Conservation (phyloP, 2,113 vertebrate genomes). For the Lasiurus cinereus region DNA sequence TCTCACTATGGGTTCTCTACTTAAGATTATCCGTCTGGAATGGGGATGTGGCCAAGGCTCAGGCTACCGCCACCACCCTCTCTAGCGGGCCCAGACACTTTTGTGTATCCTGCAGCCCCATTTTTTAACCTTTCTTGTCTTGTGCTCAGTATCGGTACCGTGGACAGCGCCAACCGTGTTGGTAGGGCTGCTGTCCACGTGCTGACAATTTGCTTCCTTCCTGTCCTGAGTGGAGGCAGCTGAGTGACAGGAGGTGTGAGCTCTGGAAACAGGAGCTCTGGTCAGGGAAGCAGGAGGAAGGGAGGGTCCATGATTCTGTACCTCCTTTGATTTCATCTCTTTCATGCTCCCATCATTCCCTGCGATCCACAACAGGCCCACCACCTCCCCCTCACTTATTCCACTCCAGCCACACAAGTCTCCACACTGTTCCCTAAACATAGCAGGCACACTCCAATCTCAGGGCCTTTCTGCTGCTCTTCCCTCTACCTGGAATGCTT, state of each 20-base stretch:
- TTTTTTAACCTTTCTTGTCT: background rate
- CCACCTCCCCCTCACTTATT: background rate
- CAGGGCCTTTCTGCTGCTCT: background rate
- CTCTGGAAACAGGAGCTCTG: background rate
- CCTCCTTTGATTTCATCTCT: background rate
- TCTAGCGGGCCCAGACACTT: slow-evolving; percentile 4
- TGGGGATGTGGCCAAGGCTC: background rate
- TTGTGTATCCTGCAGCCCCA: background rate
- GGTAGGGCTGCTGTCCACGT: slow-evolving; percentile 80
- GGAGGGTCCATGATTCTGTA: slow-evolving; percentile 45
- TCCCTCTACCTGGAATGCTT: background rate
- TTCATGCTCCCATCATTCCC: background rate
- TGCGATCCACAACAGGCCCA: background rate
- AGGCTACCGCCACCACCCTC: background rate
- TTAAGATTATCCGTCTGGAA: slow-evolving; percentile 87
- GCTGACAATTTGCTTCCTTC: background rate
- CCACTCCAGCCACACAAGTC: background rate
- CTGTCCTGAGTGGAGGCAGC: fast-evolving
- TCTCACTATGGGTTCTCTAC: slow-evolving; percentile 90
- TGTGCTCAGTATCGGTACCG: slow-evolving; percentile 83
- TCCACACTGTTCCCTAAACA: background rate
- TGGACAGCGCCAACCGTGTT: slow-evolving; percentile 85
- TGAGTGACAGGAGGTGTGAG: background rate
- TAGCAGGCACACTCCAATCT: background rate
- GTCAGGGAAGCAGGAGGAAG: background rate